Evolutionary conservation across 2,888 invertebrate genomes (phyloP).

Genomic region (Plusia festucae): DNA sequence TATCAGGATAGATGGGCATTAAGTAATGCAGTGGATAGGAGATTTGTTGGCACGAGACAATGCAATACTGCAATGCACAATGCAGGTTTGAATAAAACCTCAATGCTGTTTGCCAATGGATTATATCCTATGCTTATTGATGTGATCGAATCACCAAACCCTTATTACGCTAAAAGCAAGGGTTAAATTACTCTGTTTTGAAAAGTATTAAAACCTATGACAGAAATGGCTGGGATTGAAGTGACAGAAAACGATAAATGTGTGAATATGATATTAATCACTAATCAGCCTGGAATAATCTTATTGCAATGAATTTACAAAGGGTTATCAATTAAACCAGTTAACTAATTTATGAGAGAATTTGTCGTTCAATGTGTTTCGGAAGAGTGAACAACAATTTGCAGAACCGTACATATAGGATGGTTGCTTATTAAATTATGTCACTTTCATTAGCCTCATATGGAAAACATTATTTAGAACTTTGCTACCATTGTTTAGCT

Average conservation of each 20-base stretch:
- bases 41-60: conserved; percentile 45
- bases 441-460: too few species aligned
- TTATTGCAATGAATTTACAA: too few species aligned
- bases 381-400: too few species aligned
- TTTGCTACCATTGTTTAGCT: too few species aligned
- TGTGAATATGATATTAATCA: background rate
- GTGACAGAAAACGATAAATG: background rate
- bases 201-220: background rate
- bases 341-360: too few species aligned
- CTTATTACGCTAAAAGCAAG: conserved; percentile 1
- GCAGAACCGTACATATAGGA: too few species aligned
- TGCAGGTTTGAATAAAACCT: conserved; percentile 3
- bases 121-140: background rate
- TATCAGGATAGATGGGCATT: conserved; percentile 29
- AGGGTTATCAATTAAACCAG: too few species aligned
- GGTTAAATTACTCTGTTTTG: background rate
- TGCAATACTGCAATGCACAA: conserved; percentile 29
- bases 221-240: background rate
- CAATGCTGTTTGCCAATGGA: conserved; percentile 2
- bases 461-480: too few species aligned
- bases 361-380: too few species aligned
- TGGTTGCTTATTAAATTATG: too few species aligned
- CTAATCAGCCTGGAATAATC: too few species aligned
- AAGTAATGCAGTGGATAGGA: conserved; percentile 39
- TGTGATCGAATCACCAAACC: background rate